These are phyloP conservation scores for Diadegma fenestrale DNA, from an alignment of 2,888 invertebrate genomes.

Conservation along the genomic window DNA sequence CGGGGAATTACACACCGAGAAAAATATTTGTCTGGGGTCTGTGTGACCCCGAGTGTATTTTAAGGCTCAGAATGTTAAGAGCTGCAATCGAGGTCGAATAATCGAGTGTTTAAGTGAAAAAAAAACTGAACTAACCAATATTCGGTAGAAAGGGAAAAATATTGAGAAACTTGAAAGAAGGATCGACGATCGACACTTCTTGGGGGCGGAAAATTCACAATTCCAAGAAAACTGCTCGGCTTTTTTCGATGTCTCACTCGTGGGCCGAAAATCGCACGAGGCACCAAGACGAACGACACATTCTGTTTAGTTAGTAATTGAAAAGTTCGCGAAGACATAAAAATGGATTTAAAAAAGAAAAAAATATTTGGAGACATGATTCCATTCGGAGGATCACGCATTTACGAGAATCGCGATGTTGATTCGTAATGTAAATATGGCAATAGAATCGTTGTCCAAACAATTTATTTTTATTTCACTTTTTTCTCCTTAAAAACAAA, in stretches of 20 bases:
- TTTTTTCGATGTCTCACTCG: not conserved
- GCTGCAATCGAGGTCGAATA: not conserved
- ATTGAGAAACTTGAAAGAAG: not conserved
- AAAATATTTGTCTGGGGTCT: not conserved
- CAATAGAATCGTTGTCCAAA: slow-evolving; percentile 41
- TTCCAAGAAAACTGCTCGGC: not conserved
- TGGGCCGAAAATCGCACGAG: not conserved
- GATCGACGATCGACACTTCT: not conserved
- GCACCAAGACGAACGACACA: not conserved
- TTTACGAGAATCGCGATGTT: slow-evolving; percentile 43
- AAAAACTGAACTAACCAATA: not conserved
- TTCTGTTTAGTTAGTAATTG: slow-evolving; percentile 23
- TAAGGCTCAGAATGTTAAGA: not conserved
- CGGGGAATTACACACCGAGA: not conserved
- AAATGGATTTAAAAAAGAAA: not conserved
- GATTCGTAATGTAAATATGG: slow-evolving; percentile 63
- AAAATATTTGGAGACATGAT: slow-evolving; percentile 49
- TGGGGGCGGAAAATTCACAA: not conserved
- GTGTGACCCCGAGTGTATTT: not conserved
- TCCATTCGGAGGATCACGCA: slow-evolving; percentile 64
- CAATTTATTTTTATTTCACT: slow-evolving; percentile 17
- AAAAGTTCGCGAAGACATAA: not conserved
- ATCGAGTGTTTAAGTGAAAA: not conserved
- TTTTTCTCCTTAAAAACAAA: not conserved
- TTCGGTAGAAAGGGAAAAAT: not conserved